Evolutionary conservation across 2,888 invertebrate species (phyloP).

Genomic region (Tubulanus polymorphus): DNA sequence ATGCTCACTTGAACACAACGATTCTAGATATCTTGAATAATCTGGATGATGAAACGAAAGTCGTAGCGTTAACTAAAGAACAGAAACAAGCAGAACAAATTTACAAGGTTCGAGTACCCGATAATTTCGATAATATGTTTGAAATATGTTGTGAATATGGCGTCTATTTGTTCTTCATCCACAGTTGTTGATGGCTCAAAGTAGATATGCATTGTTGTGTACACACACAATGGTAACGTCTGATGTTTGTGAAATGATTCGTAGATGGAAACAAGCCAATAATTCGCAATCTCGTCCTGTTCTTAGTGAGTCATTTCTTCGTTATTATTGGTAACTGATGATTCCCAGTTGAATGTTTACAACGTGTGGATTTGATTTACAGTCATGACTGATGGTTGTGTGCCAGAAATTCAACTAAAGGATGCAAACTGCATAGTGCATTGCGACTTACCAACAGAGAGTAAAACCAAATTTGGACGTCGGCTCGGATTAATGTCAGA

Average conservation of each 20-base stretch:
- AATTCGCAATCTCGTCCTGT: background rate
- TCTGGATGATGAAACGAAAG: too few species aligned
- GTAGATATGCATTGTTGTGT: constrained; percentile 14
- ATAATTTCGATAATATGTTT: too few species aligned
- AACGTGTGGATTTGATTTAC: constrained; percentile 16
- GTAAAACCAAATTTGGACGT: constrained; percentile 66
- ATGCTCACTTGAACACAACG: too few species aligned
- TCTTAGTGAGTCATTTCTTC: background rate
- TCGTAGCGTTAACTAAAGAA: too few species aligned
- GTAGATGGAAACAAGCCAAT: constrained; percentile 19
- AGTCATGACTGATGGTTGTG: constrained; percentile 67
- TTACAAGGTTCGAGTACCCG: too few species aligned
- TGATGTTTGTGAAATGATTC: constrained; percentile 14
- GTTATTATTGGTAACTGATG: background rate
- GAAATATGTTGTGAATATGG: background rate
- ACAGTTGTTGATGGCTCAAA: constrained; percentile 18
- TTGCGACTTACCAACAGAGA: constrained; percentile 66
- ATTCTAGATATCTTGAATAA: too few species aligned
- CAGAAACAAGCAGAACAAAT: too few species aligned
- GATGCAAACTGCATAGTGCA: constrained; percentile 68
- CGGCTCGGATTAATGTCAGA: constrained; percentile 67
- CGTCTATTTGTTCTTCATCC: background rate
- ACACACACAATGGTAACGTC: constrained; percentile 24
- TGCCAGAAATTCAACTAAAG: constrained; percentile 63
- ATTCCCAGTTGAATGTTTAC: background rate